Conservation (phyloP, 2,113 vertebrate species). For the Lagenorhynchus albirostris region DNA sequence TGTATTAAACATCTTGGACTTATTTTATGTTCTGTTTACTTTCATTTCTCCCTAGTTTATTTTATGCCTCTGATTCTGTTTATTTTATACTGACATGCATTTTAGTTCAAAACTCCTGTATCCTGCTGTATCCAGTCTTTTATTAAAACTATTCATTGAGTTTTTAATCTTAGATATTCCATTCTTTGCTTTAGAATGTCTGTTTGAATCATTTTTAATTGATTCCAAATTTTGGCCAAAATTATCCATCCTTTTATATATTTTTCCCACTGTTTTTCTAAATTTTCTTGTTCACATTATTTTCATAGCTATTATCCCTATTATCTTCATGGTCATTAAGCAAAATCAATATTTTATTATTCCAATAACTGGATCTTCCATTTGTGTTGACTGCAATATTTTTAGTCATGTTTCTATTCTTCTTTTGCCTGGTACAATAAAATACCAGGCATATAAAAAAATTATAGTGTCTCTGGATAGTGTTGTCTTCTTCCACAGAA, state of each 20-base stretch:
- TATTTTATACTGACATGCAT: neutral
- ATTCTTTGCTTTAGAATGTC: neutral
- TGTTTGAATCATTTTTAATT: neutral
- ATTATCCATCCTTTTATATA: neutral
- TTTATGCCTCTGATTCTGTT: neutral
- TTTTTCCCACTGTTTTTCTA: neutral
- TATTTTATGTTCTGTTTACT: neutral
- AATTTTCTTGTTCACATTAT: neutral
- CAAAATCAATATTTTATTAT: neutral
- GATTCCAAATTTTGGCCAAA: neutral
- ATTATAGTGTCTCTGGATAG: neutral
- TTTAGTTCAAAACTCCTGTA: neutral
- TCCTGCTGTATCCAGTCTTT: neutral
- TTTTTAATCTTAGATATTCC: neutral
- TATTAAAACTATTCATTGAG: neutral
- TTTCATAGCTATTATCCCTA: neutral
- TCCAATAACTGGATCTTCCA: neutral
- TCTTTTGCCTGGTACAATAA: neutral
- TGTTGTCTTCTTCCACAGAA: neutral
- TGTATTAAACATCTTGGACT: neutral
- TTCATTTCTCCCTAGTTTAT: neutral
- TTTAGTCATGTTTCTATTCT: neutral
- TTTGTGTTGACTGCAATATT: neutral
- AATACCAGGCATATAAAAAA: neutral
- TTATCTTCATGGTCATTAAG: neutral